Percentiles rank a stretch among this genome's conserved stretches.
phyloP scores from a whole-genome alignment of 2,113 vertebrate genomes.

The Paracanthobrama guichenoti region DNA sequence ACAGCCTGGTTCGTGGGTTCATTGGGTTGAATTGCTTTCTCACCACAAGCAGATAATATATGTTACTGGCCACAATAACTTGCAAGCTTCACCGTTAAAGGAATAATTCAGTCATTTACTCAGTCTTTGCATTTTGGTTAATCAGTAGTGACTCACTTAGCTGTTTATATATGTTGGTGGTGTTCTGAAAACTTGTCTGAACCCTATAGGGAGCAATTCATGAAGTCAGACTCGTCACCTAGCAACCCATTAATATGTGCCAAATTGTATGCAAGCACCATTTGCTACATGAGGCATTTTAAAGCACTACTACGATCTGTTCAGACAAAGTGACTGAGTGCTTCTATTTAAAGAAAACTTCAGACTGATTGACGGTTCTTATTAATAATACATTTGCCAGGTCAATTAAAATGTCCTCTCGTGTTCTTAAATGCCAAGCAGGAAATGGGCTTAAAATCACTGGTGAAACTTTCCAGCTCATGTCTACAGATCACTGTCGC shows the following conservation, averaged over 20 bases:
- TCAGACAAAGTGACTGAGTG: conserved; percentile 12
- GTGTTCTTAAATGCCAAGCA: background rate
- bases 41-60: too few species aligned
- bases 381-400: conserved; percentile 37
- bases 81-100: background rate
- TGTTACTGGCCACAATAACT: background rate
- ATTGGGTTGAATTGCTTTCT: too few species aligned
- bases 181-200: background rate
- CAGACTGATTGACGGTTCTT: background rate
- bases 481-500: background rate
- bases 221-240: conserved; percentile 27
- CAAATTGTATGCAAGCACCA: background rate
- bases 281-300: conserved; percentile 4
- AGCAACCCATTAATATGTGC: conserved; percentile 22
- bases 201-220: background rate
- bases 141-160: background rate
- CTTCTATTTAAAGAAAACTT: conserved; percentile 32
- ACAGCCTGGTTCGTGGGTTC: too few species aligned
- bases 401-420: background rate
- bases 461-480: conserved; percentile 1
- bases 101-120: background rate
- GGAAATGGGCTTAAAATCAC: conserved; percentile 18
- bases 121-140: background rate
- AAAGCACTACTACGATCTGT: background rate
- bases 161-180: conserved; percentile 9